phyloP scores from a whole-genome alignment of 1,140 invertebrate genomes.

The Halesus radiatus region DNA sequence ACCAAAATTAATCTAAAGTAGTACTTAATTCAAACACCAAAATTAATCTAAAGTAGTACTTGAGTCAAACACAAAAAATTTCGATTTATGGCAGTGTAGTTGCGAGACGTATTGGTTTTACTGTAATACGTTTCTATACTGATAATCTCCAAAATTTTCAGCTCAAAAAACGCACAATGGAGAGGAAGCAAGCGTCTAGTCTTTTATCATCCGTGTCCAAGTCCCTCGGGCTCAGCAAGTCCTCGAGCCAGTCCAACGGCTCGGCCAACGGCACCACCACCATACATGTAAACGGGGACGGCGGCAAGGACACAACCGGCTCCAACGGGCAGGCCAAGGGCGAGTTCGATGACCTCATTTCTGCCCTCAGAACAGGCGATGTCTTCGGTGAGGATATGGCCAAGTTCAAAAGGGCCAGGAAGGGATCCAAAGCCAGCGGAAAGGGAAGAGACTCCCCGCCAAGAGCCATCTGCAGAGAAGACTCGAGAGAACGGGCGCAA shows the following conservation, averaged over 20 bases:
- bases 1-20: too few species aligned
- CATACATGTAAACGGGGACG: conserved; percentile 59
- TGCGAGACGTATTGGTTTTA: too few species aligned
- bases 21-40: too few species aligned
- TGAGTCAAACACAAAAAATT: too few species aligned
- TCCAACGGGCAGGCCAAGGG: conserved; percentile 75
- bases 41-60: too few species aligned
- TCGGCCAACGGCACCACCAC: conserved; percentile 70
- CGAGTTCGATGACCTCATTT: conserved; percentile 98
- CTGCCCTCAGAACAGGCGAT: conserved; percentile 94
- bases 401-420: conserved; percentile 87
- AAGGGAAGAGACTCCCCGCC: conserved; percentile 72
- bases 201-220: conserved; percentile 75
- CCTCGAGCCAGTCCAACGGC: conserved; percentile 63
- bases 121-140: not conserved
- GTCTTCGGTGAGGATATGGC: conserved; percentile 98
- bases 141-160: conserved; percentile 61
- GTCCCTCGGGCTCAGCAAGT: conserved; percentile 71
- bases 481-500: conserved; percentile 77
- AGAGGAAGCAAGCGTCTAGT: conserved; percentile 84
- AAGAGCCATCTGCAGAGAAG: conserved; percentile 75
- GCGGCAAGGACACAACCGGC: conserved; percentile 53
- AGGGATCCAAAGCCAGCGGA: conserved; percentile 74
- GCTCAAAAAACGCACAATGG: conserved; percentile 89
- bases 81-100: too few species aligned